These are phyloP conservation scores for Lamellibrachia luymesi DNA, from an alignment of 1,140 invertebrate genomes.

Conservation along the genomic window DNA sequence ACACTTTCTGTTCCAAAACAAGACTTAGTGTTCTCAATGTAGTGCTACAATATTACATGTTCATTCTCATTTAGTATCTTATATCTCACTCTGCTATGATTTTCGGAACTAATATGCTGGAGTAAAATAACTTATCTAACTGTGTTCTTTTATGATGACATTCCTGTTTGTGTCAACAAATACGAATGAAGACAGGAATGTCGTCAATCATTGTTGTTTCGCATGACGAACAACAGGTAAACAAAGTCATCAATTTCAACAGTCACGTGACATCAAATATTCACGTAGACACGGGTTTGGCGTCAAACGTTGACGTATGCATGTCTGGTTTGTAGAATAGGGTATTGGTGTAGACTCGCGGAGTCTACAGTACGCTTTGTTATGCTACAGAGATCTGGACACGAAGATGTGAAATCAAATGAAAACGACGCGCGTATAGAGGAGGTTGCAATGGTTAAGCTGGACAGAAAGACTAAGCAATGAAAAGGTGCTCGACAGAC, in stretches of 20 bases:
- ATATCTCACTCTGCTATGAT: no score
- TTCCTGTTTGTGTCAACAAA: background rate
- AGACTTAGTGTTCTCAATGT: no score
- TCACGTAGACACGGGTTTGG: background rate
- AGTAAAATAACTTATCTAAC: no score
- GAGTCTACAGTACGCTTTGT: background rate
- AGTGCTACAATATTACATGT: no score
- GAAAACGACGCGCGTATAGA: background rate
- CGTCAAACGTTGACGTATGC: background rate
- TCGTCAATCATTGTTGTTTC: background rate
- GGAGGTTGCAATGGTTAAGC: background rate
- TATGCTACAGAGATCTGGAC: background rate
- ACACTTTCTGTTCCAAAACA: no score
- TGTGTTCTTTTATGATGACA: no score
- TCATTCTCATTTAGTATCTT: no score
- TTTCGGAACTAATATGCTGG: no score
- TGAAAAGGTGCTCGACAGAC: background rate
- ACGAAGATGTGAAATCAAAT: background rate
- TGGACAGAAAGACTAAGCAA: background rate
- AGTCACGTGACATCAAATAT: background rate
- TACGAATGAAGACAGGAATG: background rate
- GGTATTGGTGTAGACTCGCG: background rate
- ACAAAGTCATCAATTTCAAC: background rate
- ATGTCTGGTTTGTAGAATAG: background rate
- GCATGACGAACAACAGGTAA: background rate